Evolutionary conservation across 1,140 invertebrate species (phyloP), one percentile per base, ranked within the genome.

Genomic region (Chionoecetes opilio): DNA sequence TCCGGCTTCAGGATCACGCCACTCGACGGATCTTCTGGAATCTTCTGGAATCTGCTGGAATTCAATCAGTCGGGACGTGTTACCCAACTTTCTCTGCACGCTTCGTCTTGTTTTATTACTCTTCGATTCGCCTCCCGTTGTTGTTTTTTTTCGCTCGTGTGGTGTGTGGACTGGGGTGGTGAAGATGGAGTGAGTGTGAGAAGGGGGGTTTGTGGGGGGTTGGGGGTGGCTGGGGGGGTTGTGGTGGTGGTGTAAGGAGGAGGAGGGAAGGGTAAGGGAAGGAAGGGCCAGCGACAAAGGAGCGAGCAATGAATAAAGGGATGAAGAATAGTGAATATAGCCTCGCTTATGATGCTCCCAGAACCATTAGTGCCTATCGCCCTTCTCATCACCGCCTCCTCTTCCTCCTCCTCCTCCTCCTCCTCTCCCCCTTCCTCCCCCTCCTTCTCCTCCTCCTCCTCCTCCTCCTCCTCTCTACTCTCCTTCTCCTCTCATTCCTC

Each of bases 11-110:
- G 86, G 85, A 94, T 94, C 93, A 89, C 86, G 93, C 93, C 93
- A 94, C 93, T 94, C 85, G 46, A 89, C 93, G 93, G 92, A 46
- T 41, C 92, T 85, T 41, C 91, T 41, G 91, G 91, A 92, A 92
- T 92, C 91, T 93, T 32, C 89, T 75, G 89, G 92, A 86, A 93
- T 93, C 82, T 93, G 86, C 86, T 89, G 93, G 93, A 94, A 94
- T 94, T 94, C 93, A 94, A 94, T 94, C 93, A 94, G 93, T 89
- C 93, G 53, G 35, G 84, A n/a, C 75, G 75, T 63, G 37, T 14
- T 85, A 46, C n/a, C 29, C 34, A 21, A 75, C 31, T 84, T 82
- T 82, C 63, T 34, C 35, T 82, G 11, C 37, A 32, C 89, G 6
- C 53, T 82, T 35, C 91, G 31, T 32, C 34, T 26, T 82, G 35